Conservation (phyloP, 1,140 invertebrate genomes). For the Arion vulgaris region DNA sequence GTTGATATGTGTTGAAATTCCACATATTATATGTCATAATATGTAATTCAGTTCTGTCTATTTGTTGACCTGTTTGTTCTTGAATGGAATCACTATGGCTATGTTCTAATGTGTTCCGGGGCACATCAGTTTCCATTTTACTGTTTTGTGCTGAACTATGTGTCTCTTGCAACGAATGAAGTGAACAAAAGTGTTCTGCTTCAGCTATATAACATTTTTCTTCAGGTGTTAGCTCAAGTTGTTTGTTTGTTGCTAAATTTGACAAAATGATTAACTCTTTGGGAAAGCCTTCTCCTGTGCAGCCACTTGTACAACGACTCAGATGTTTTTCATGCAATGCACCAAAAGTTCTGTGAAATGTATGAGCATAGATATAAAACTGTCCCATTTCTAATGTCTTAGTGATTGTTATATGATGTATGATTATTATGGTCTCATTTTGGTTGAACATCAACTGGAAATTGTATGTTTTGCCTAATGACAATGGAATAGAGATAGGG, state of each 20-base stretch:
- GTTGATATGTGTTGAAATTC: conserved; percentile 23
- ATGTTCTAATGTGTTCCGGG: neutral
- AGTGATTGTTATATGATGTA: conserved; percentile 18
- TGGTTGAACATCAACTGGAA: neutral
- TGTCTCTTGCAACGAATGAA: neutral
- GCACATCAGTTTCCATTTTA: neutral
- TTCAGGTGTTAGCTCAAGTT: neutral
- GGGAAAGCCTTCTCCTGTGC: neutral
- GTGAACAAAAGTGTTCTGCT: neutral
- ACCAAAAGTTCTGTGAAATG: neutral
- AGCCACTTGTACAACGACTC: too few species aligned
- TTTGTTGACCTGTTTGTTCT: neutral
- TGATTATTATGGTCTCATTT: neutral
- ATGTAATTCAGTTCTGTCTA: neutral
- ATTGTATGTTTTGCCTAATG: conserved; percentile 19
- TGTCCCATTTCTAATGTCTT: neutral
- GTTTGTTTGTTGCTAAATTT: neutral
- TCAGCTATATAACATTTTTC: neutral
- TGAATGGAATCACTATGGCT: neutral
- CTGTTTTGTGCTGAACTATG: neutral
- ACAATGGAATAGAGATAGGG: conserved; percentile 1
- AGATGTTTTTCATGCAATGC: neutral
- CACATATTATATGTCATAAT: conserved; percentile 18
- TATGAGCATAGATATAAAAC: conserved; percentile 4
- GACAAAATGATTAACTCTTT: neutral